A percentile compares a stretch with the other conserved stretches of the same genome.
Conservation (phyloP, 2,888 invertebrate genomes). For the Timema cristinae region DNA sequence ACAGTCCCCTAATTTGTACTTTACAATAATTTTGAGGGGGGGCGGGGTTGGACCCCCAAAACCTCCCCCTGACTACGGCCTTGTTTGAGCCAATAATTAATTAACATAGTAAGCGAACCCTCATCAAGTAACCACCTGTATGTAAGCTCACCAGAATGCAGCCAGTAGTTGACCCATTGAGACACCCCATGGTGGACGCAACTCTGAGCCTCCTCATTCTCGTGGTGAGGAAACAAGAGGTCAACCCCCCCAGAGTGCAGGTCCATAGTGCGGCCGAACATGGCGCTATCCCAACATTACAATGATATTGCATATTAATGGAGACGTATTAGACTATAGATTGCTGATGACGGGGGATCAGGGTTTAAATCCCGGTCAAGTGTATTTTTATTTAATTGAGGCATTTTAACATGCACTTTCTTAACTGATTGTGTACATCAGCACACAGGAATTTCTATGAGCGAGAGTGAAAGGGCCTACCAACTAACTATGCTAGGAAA, state of each 20-base stretch:
- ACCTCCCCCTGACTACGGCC: background rate
- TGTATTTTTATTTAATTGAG: too few relatives aligned
- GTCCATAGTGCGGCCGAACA: conserved; percentile 64
- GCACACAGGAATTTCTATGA: too few relatives aligned
- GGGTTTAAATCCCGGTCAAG: too few relatives aligned
- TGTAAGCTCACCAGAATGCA: conserved; percentile 65
- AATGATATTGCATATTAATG: too few relatives aligned
- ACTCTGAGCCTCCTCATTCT: conserved; percentile 94
- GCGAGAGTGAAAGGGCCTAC: too few relatives aligned
- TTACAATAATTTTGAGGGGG: background rate
- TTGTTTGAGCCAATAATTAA: background rate
- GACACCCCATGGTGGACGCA: conserved; percentile 68
- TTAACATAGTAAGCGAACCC: background rate
- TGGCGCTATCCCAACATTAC: conserved; percentile 41
- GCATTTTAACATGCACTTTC: too few relatives aligned
- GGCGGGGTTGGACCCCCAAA: too few relatives aligned
- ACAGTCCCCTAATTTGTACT: background rate
- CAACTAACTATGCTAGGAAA: too few relatives aligned
- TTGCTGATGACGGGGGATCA: too few relatives aligned
- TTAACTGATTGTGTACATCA: too few relatives aligned
- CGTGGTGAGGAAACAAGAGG: conserved; percentile 89
- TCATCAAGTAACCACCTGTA: background rate
- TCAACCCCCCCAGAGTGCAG: conserved; percentile 90
- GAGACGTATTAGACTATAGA: too few relatives aligned
- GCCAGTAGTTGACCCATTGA: conserved; percentile 93